A percentile compares a stretch with the other conserved stretches of the same genome.
These are phyloP conservation scores for Ligdia adustata DNA, from an alignment of 2,888 invertebrate species.

Conservation along the genomic window DNA sequence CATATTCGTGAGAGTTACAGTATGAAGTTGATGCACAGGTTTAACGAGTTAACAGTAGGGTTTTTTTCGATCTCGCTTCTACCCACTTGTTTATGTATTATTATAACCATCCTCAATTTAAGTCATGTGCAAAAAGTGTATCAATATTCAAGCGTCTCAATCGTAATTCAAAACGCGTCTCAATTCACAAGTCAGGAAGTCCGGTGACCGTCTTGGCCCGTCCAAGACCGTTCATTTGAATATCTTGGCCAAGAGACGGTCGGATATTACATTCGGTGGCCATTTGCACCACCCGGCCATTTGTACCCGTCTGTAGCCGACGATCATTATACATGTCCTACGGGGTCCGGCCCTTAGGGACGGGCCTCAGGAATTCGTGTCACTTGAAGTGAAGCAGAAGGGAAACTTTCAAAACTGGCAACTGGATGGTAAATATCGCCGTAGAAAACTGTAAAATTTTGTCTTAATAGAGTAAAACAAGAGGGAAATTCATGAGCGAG, in stretches of 20 bases:
- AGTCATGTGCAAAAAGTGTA: too few species aligned
- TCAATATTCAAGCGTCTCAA: not conserved
- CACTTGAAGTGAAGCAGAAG: conserved; percentile 38
- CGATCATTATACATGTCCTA: conserved; percentile 78
- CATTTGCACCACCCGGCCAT: conserved; percentile 63
- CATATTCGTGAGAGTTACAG: too few species aligned
- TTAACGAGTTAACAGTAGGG: too few species aligned
- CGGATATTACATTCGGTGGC: conserved; percentile 83
- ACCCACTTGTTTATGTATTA: too few species aligned
- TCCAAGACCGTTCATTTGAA: conserved; percentile 68
- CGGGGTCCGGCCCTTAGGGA: conserved; percentile 57
- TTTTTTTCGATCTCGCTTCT: too few species aligned
- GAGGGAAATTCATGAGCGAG: too few species aligned
- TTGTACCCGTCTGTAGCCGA: conserved; percentile 78
- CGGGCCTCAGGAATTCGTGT: conserved; percentile 64
- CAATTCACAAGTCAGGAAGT: conserved; percentile 55
- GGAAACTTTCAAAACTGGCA: not conserved
- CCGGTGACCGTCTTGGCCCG: conserved; percentile 45
- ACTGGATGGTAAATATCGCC: not conserved
- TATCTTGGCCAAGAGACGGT: conserved; percentile 66
- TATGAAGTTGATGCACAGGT: too few species aligned
- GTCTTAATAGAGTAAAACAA: too few species aligned
- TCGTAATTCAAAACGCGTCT: conserved; percentile 41
- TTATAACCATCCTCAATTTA: too few species aligned
- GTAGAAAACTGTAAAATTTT: not conserved